Evolutionary conservation across 23 tunicate species (phyloP), one percentile per base, ranked within the genome.

Genomic region (Clavelina lepadiformis): DNA sequence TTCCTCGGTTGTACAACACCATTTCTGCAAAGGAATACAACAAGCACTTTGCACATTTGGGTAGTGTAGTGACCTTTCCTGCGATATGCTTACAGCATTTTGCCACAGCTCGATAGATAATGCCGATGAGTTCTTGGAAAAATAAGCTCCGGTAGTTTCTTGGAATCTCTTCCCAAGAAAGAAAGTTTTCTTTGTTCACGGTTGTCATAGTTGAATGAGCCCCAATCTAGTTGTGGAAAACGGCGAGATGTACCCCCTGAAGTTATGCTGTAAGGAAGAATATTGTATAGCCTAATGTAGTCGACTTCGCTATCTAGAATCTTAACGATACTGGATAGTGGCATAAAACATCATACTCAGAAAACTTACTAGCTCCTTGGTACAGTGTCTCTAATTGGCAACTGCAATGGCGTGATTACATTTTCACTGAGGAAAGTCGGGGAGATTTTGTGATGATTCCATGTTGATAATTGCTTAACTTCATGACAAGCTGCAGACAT

Each of bases 311-410:
- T n/a, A n/a, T n/a, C n/a, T n/a, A n/a, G n/a, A n/a, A n/a, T n/a
- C n/a, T n/a, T n/a, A n/a, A n/a, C n/a, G n/a, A n/a, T n/a, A n/a
- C n/a, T n/a, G n/a, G n/a, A n/a, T n/a, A n/a, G n/a, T n/a, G n/a
- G n/a, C n/a, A n/a, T n/a, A n/a, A n/a, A n/a, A n/a, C n/a, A n/a
- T n/a, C n/a, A n/a, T n/a, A n/a, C n/a, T n/a, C n/a, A n/a, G n/a
- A n/a, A n/a, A 18, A 49, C 88, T 64, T 81, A 81, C 88, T 72
- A 46, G 36, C 50, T 65, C 46, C 68, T 72, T 18, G 88, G 79
- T 26, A 81, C 74, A 3, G 88, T 64, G 28, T 55, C 77, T 6
- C 80, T 67, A 6, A 71, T 65, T 0, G 88, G 88, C 6, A 65
- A 8, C 53, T 72, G 80, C 33, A 73, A n/a, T 7, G 88, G 88